Conservation (phyloP, 2,797 vertebrate genomes). For the Rhynchotus rufescens region DNA sequence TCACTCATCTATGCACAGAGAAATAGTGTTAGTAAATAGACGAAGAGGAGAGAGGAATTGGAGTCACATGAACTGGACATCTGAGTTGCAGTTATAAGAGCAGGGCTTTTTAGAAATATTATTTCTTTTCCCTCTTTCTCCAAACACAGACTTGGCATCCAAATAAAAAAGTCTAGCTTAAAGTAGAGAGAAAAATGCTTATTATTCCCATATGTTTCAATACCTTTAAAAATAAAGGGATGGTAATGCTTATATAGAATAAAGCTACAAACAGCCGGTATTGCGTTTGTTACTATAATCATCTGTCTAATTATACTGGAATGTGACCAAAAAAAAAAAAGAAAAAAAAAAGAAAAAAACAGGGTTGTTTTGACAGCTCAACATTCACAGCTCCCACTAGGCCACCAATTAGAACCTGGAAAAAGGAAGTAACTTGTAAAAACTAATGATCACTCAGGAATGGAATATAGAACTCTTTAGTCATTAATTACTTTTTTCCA, state of each 20-base stretch:
- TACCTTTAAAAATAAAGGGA: conserved; percentile 64
- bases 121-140: background rate
- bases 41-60: background rate
- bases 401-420: conserved; percentile 54
- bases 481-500: background rate
- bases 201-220: conserved; percentile 77
- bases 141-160: conserved; percentile 56
- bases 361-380: conserved; percentile 84
- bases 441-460: conserved; percentile 30
- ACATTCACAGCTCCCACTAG: conserved; percentile 58
- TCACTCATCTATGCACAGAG: background rate
- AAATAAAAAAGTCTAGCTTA: conserved; percentile 62
- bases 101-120: background rate
- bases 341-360: conserved; percentile 20
- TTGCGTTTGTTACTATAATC: conserved; percentile 85
- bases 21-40: conserved; percentile 13
- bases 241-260: conserved; percentile 81
- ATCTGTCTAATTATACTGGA: conserved; percentile 88
- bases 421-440: conserved; percentile 69
- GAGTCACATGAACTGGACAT: conserved; percentile 69
- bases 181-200: conserved; percentile 63
- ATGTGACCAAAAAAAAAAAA: conserved; percentile 73
- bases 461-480: conserved; percentile 12
- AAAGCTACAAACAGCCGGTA: conserved; percentile 84
- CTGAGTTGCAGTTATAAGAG: conserved; percentile 75